Conservation (phyloP, 1,140 invertebrate genomes). For the Pseudachorutes palmiensis region DNA sequence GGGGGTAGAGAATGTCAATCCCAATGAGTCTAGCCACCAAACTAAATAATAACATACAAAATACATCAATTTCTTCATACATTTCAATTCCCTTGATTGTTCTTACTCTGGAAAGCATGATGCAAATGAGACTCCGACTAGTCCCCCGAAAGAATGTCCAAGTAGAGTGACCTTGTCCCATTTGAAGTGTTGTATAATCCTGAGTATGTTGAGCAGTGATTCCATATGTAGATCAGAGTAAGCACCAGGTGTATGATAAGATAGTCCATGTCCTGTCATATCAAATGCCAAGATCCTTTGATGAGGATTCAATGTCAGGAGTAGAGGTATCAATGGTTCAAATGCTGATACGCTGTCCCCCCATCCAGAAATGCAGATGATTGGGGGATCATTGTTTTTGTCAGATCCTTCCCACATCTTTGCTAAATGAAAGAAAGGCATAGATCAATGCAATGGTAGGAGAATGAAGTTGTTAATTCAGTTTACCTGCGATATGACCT, state of each 20-base stretch:
- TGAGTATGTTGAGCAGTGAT: slow-evolving; percentile 55
- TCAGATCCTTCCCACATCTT: background rate
- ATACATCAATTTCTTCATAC: background rate
- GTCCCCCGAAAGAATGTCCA: slow-evolving; percentile 73
- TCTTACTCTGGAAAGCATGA: slow-evolving; percentile 65
- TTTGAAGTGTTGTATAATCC: slow-evolving; percentile 65
- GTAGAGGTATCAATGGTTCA: slow-evolving; percentile 40
- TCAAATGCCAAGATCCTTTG: slow-evolving; percentile 29
- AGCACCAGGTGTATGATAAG: slow-evolving; percentile 64
- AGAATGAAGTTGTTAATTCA: too few species aligned
- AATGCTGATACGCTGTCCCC: slow-evolving; percentile 44
- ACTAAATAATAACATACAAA: slow-evolving; percentile 15
- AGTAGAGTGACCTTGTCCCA: slow-evolving; percentile 68
- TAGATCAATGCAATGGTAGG: too few species aligned
- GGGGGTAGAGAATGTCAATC: slow-evolving; percentile 27
- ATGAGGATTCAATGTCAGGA: slow-evolving; percentile 1
- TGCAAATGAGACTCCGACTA: slow-evolving; percentile 69
- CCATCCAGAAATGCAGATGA: slow-evolving; percentile 35
- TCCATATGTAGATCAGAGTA: slow-evolving; percentile 69
- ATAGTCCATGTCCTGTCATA: slow-evolving; percentile 58
- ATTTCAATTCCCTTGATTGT: background rate
- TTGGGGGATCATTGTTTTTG: slow-evolving; percentile 6
- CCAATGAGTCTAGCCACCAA: slow-evolving; percentile 27
- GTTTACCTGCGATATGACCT: slow-evolving; percentile 5
- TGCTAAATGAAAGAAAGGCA: background rate